These are phyloP conservation scores for Pristionchus japonicus DNA, from an alignment of 2,888 invertebrate species.

Conservation along the genomic window DNA sequence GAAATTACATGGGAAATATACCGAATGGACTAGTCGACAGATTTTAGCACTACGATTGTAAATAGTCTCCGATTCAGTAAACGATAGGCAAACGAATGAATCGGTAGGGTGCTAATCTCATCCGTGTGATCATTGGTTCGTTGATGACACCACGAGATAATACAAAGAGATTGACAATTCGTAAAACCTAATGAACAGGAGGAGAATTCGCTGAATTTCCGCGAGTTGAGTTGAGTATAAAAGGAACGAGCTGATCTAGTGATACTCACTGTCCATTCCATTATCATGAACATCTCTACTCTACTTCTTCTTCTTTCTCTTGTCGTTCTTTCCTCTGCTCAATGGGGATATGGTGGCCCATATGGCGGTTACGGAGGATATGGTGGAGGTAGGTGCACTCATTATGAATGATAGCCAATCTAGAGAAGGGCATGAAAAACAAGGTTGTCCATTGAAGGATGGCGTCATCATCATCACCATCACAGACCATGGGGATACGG, in stretches of 20 bases:
- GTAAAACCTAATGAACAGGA: not conserved
- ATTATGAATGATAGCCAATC: not conserved
- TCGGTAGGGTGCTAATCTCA: not conserved
- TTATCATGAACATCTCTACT: not conserved
- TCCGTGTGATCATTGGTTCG: not conserved
- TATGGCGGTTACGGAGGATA: not conserved
- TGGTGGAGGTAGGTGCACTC: not conserved
- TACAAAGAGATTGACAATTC: not conserved
- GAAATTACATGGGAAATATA: no score
- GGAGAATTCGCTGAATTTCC: conserved; percentile 2
- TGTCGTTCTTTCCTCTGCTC: not conserved
- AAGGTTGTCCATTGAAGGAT: not conserved
- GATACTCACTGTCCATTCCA: not conserved
- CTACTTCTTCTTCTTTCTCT: not conserved
- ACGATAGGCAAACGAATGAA: no score
- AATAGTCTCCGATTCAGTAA: no score
- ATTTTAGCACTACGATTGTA: no score
- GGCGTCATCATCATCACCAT: not conserved
- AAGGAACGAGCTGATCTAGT: not conserved
- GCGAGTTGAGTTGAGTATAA: not conserved
- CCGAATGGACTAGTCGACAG: no score
- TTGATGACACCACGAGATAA: not conserved
- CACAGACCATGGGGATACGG: conserved; percentile 6
- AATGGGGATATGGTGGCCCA: conserved; percentile 20
- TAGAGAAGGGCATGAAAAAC: not conserved